Base-by-base conservation (phyloP, 2,113 vertebrate genomes). In the Puntigrus tetrazona region DNA sequence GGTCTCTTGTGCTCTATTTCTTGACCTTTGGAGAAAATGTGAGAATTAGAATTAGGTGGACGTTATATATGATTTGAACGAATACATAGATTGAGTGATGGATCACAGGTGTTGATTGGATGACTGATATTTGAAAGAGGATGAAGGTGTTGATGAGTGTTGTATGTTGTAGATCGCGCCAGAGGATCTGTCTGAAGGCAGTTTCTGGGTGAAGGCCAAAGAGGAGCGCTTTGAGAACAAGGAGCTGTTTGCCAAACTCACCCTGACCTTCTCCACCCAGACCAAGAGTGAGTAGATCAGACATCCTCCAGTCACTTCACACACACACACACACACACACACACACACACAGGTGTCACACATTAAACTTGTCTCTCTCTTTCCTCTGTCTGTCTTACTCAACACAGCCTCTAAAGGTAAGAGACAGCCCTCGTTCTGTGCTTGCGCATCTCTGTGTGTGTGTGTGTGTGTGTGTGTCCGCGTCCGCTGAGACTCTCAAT, bases 161-260 rank as follows among this genome's bases (percentile, higher is more conserved):
- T 52, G 22, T 47, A 6, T 85, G 29, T 16, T 72, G 79, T 77
- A 97, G 96, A 95, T 97, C 47, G 91, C 86, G 9, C 88, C 93
- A 3, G 94, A 96, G 85, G 95, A 97, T 55, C 94, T 98, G 75
- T 94, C 93, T 29, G 94, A 97, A 90, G 92, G 90, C 57, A 96
- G 96, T 89, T 96, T 98, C 90, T 97, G 97, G 97, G 94, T 91
- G 83, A 94, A 94, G 69, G 89, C 93, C n/a, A 95, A 96, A 73
- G 96, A 97, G 81, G 95, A 95, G 0, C 83, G 92, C 75, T 97
- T 93, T 92, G 96, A 96, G 92, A 96, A 91, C 91, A 94, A 92
- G 14, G 97, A 98, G 75, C 96, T 98, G 79, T 96, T 98, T 78
- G 95, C 97, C 91, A 97, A 95, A 92, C 95, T 98, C 78, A 96